A percentile compares a stretch with the other conserved stretches of the same genome.
Evolutionary conservation across 2,888 invertebrate species (phyloP).

Genomic region (Oscheius onirici): DNA sequence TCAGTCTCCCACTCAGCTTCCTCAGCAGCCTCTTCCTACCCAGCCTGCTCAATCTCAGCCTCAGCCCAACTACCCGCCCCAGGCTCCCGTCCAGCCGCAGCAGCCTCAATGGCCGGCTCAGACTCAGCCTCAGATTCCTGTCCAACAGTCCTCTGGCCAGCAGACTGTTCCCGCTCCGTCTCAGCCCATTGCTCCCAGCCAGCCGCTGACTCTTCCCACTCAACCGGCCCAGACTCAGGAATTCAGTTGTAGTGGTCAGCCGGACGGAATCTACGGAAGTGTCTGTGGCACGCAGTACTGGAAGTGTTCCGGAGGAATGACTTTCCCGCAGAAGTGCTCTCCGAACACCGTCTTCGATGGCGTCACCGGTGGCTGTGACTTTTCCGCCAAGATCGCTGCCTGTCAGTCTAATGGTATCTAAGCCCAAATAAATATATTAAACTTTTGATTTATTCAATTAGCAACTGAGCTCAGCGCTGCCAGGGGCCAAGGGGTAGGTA

Average conservation of each 20-base stretch:
- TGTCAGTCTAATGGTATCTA: background rate
- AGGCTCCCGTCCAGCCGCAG: background rate
- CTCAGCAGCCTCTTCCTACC: background rate
- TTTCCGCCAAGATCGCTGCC: background rate
- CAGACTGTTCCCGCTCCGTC: background rate
- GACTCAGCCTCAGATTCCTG: background rate
- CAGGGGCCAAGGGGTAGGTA: too few species aligned
- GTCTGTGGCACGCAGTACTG: background rate
- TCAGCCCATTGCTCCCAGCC: background rate
- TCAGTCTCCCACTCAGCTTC: background rate
- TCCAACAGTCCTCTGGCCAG: background rate
- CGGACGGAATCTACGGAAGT: constrained; percentile 38
- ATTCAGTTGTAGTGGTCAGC: constrained; percentile 41
- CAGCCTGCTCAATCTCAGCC: constrained; percentile 1
- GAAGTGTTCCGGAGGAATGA: constrained; percentile 12
- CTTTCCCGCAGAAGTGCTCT: constrained; percentile 4
- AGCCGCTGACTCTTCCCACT: background rate
- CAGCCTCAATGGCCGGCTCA: background rate
- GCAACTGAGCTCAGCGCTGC: too few species aligned
- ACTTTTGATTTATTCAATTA: too few species aligned
- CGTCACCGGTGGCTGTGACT: constrained; percentile 3
- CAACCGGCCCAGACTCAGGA: background rate
- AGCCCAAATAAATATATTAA: too few species aligned
- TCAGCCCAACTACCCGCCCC: background rate
- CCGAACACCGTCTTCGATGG: constrained; percentile 7